A percentile compares a stretch with the other conserved stretches of the same genome.
Conservation (phyloP, 2,888 invertebrate species). For the Leptopilina myrica region DNA sequence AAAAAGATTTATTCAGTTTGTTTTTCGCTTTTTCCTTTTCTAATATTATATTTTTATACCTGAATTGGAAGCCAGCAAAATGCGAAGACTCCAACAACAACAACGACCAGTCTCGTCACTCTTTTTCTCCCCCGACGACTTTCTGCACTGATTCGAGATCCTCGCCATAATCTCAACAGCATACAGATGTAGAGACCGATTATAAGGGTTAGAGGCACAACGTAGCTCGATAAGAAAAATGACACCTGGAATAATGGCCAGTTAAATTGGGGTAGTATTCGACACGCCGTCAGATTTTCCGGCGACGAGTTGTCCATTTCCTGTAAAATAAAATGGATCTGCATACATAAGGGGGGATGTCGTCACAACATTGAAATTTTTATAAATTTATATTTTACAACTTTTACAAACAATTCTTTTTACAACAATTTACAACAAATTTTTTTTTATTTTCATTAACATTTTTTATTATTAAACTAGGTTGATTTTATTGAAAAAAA, state of each 20-base stretch:
- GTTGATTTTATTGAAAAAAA: too few relatives aligned
- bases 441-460: too few relatives aligned
- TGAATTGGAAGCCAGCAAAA: conserved; percentile 97
- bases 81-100: conserved; percentile 94
- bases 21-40: too few relatives aligned
- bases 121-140: conserved; percentile 90
- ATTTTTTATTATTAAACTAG: too few relatives aligned
- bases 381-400: not conserved
- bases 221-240: conserved; percentile 92
- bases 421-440: too few relatives aligned
- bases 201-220: conserved; percentile 91
- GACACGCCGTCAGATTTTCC: conserved; percentile 66
- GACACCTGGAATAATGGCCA: conserved; percentile 84
- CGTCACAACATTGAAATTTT: conserved; percentile 20
- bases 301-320: conserved; percentile 55
- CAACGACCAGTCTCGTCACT: conserved; percentile 94
- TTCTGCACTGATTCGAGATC: conserved; percentile 89
- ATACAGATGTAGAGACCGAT: conserved; percentile 93
- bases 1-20: too few relatives aligned
- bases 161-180: conserved; percentile 92
- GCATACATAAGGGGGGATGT: conserved; percentile 56
- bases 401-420: too few relatives aligned
- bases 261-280: conserved; percentile 68
- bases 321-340: conserved; percentile 63
- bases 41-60: conserved; percentile 77